These are phyloP conservation scores for Labroides dimidiatus DNA, from an alignment of 2,797 vertebrate species.

Conservation along the genomic window DNA sequence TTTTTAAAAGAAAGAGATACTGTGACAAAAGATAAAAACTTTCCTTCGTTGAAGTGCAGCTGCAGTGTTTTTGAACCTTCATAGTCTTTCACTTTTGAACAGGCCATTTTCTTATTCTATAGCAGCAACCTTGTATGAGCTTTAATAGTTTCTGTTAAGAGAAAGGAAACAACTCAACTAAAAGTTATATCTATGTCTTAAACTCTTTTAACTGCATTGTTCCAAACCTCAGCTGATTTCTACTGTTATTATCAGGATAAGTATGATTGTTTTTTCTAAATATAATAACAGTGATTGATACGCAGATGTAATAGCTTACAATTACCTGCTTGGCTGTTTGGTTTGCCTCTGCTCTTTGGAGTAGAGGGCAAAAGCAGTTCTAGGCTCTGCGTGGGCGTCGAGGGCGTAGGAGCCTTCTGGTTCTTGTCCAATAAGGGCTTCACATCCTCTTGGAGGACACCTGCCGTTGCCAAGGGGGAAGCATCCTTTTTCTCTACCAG, in stretches of 20 bases:
- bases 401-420: conserved; percentile 90
- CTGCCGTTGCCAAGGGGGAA: conserved; percentile 63
- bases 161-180: conserved; percentile 5
- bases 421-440: conserved; percentile 93
- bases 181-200: conserved; percentile 3
- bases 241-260: background rate
- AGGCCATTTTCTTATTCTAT: conserved; percentile 11
- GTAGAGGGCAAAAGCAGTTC: conserved; percentile 93
- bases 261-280: background rate
- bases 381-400: conserved; percentile 88
- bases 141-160: conserved; percentile 5
- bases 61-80: conserved; percentile 29
- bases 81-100: conserved; percentile 4
- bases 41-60: conserved; percentile 7
- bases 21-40: conserved; percentile 16
- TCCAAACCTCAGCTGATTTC: background rate
- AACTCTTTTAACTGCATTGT: background rate
- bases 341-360: conserved; percentile 93
- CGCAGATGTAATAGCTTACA: background rate
- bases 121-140: conserved; percentile 9
- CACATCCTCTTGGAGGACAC: conserved; percentile 88
- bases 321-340: conserved; percentile 92
- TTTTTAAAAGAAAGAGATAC: conserved; percentile 22
- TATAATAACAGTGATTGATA: background rate
- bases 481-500: conserved; percentile 94